Evolutionary conservation across 2,888 invertebrate species (phyloP).

Genomic region (Xestia c-nigrum): DNA sequence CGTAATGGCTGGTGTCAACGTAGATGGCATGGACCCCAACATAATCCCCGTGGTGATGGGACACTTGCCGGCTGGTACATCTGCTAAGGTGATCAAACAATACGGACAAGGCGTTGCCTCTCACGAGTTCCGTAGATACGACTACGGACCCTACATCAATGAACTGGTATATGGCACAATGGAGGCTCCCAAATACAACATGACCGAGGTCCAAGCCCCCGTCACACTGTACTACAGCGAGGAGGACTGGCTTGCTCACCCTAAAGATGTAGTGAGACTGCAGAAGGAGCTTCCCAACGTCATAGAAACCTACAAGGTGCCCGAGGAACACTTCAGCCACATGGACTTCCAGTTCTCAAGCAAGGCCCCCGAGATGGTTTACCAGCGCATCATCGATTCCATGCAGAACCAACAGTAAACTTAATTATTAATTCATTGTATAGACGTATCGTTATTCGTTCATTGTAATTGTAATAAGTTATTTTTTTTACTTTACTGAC

Average conservation of each 20-base stretch:
- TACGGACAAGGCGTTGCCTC: slow-evolving; percentile 88
- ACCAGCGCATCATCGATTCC: slow-evolving; percentile 81
- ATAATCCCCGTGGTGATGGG: slow-evolving; percentile 89
- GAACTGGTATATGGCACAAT: slow-evolving; percentile 79
- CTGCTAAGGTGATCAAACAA: slow-evolving; percentile 89
- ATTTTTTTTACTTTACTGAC: slow-evolving; percentile 72
- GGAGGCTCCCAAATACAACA: slow-evolving; percentile 82
- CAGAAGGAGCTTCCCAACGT: slow-evolving; percentile 90
- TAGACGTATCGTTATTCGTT: slow-evolving; percentile 60
- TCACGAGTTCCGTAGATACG: slow-evolving; percentile 81
- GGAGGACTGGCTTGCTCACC: slow-evolving; percentile 93
- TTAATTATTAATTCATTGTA: slow-evolving; percentile 58
- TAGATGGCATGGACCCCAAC: slow-evolving; percentile 88
- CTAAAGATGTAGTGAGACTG: slow-evolving; percentile 90
- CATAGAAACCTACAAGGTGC: slow-evolving; percentile 89
- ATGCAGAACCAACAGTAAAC: slow-evolving; percentile 72
- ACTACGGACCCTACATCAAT: slow-evolving; percentile 83
- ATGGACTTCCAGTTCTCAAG: slow-evolving; percentile 87
- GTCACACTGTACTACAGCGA: slow-evolving; percentile 84
- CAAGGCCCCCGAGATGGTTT: slow-evolving; percentile 79
- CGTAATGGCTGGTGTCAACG: slow-evolving; percentile 91
- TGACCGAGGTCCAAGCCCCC: slow-evolving; percentile 82
- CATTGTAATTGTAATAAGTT: slow-evolving; percentile 69
- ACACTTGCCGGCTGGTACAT: slow-evolving; percentile 91
- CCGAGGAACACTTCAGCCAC: slow-evolving; percentile 86